Evolutionary conservation across 2,888 invertebrate species (phyloP).

Genomic region (Zygogramma bicolorata): DNA sequence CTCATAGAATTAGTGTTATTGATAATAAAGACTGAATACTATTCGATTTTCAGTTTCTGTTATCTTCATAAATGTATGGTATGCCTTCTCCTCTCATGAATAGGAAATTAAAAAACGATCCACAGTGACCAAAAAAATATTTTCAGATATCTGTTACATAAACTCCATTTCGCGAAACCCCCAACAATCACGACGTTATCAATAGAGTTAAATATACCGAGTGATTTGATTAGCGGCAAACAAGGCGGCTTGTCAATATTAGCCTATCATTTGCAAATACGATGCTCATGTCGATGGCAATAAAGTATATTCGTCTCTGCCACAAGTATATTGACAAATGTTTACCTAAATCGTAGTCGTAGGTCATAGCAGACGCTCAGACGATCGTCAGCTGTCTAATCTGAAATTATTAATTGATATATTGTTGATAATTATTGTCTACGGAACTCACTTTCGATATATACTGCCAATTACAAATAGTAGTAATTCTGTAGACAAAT

Average conservation of each 20-base stretch:
- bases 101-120: too few relatives aligned
- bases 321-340: slow-evolving; percentile 37
- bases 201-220: slow-evolving; percentile 52
- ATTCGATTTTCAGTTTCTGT: too few relatives aligned
- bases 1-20: too few relatives aligned
- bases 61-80: too few relatives aligned
- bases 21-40: too few relatives aligned
- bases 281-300: background rate
- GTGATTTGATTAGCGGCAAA: slow-evolving; percentile 59
- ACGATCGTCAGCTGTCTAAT: slow-evolving; percentile 39
- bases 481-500: slow-evolving; percentile 49
- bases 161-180: too few relatives aligned
- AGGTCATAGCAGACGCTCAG: slow-evolving; percentile 42
- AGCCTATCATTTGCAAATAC: slow-evolving; percentile 58
- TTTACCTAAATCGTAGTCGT: slow-evolving; percentile 45
- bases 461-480: slow-evolving; percentile 48
- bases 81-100: too few relatives aligned
- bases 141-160: too few relatives aligned
- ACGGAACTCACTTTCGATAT: slow-evolving; percentile 42
- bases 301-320: slow-evolving; percentile 23
- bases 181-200: background rate
- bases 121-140: too few relatives aligned
- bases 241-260: slow-evolving; percentile 61
- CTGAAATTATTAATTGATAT: slow-evolving; percentile 47
- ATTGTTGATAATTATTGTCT: slow-evolving; percentile 46